A percentile compares a stretch with the other conserved stretches of the same genome.
These are phyloP conservation scores for Hippocampus comes DNA, from an alignment of 2,113 vertebrate species.

Conservation along the genomic window DNA sequence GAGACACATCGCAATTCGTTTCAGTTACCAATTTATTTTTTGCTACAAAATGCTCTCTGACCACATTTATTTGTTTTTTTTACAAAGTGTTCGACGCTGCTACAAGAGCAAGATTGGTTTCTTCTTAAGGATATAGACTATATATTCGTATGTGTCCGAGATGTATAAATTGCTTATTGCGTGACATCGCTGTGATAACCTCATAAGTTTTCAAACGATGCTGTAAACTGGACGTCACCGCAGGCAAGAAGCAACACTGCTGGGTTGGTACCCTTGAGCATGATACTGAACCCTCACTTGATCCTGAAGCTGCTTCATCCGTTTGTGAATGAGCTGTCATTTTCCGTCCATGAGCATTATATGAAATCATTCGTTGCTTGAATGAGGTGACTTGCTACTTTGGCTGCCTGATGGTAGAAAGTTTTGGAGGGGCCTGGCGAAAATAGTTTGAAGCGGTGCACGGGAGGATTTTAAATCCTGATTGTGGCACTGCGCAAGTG, in stretches of 20 bases:
- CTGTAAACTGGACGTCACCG: neutral
- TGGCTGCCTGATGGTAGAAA: no score
- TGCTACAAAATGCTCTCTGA: conserved; percentile 34
- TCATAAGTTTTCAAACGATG: neutral
- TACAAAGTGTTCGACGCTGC: conserved; percentile 38
- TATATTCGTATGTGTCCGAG: conserved; percentile 37
- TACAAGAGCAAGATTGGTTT: conserved; percentile 40
- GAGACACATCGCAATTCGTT: neutral
- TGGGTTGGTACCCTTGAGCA: neutral
- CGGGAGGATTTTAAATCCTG: no score
- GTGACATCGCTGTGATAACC: neutral
- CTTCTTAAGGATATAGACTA: conserved; percentile 48
- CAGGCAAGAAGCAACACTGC: neutral
- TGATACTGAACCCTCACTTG: neutral
- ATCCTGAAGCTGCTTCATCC: neutral
- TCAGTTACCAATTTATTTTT: neutral
- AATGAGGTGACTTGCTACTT: no score
- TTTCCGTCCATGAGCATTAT: neutral
- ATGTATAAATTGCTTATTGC: conserved; percentile 19
- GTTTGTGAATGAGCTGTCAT: neutral
- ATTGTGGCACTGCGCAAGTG: no score
- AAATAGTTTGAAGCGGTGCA: no score
- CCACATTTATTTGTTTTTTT: conserved; percentile 43
- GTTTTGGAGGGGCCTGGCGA: no score
- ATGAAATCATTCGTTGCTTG: neutral